Conservation (phyloP, 30 jellyfish, hydroid and myxozoan species). For the Catostylus mosaicus region DNA sequence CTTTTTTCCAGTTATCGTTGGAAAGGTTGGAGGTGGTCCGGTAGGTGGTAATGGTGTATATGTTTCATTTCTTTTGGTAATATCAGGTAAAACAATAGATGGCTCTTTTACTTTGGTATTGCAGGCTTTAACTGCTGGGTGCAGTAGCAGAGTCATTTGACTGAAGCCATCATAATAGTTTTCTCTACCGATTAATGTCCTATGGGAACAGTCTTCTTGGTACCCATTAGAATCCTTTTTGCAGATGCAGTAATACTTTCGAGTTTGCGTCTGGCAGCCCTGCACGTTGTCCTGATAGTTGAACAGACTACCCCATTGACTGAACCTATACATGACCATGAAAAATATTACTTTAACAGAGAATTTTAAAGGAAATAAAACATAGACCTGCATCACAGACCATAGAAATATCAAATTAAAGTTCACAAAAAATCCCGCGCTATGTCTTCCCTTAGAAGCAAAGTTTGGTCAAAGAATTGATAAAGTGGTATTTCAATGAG, state of each 20-base stretch:
- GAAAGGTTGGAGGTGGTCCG: constrained; percentile 35
- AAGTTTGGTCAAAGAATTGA: too few relatives aligned
- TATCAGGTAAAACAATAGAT: background rate
- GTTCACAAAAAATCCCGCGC: too few relatives aligned
- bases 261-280: background rate
- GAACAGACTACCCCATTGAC: background rate
- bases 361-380: background rate
- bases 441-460: too few relatives aligned
- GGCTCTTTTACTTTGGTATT: background rate
- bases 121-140: background rate
- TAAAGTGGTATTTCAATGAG: too few relatives aligned
- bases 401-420: too few relatives aligned
- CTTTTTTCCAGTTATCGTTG: constrained; percentile 34
- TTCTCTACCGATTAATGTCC: background rate
- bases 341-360: background rate
- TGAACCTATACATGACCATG: background rate
- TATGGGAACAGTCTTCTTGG: background rate
- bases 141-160: background rate
- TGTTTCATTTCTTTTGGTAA: background rate
- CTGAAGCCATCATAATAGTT: background rate
- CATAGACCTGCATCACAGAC: background rate
- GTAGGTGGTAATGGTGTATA: background rate
- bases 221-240: background rate
- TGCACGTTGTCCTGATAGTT: background rate
- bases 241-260: background rate